Conservation (phyloP, 2,797 vertebrate genomes). For the Enteromius trimaculatus region DNA sequence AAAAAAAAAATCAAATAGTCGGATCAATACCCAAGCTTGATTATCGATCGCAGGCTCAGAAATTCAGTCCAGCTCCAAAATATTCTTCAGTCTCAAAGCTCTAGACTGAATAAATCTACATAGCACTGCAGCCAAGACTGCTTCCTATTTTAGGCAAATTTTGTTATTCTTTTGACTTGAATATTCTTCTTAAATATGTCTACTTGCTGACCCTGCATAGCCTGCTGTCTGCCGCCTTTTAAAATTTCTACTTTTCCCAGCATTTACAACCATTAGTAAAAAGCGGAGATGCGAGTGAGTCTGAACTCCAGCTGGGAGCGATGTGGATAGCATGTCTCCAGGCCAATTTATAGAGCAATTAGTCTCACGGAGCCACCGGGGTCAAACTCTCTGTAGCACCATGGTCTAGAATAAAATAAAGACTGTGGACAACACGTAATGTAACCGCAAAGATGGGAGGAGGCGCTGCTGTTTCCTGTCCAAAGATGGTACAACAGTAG, state of each 20-base stretch:
- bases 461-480: constrained; percentile 15
- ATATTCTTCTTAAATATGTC: constrained; percentile 35
- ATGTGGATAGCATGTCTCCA: constrained; percentile 44
- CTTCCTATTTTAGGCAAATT: constrained; percentile 27
- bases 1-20: background rate
- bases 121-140: background rate
- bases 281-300: constrained; percentile 42
- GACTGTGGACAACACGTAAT: constrained; percentile 32
- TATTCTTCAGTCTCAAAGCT: constrained; percentile 3
- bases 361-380: constrained; percentile 51
- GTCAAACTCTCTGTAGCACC: constrained; percentile 48
- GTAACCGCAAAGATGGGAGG: background rate
- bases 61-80: background rate
- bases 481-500: constrained; percentile 8
- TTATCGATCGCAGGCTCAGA: background rate
- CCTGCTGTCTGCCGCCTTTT: constrained; percentile 42
- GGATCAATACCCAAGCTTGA: background rate
- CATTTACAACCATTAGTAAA: constrained; percentile 52
- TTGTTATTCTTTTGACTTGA: constrained; percentile 34
- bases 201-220: constrained; percentile 36
- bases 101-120: constrained; percentile 10
- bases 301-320: constrained; percentile 53
- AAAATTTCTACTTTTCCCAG: constrained; percentile 30
- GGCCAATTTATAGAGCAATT: constrained; percentile 64
- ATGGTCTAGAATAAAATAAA: constrained; percentile 29